Conservation (phyloP, 2,888 invertebrate genomes). For the Drosophila neonasuta region DNA sequence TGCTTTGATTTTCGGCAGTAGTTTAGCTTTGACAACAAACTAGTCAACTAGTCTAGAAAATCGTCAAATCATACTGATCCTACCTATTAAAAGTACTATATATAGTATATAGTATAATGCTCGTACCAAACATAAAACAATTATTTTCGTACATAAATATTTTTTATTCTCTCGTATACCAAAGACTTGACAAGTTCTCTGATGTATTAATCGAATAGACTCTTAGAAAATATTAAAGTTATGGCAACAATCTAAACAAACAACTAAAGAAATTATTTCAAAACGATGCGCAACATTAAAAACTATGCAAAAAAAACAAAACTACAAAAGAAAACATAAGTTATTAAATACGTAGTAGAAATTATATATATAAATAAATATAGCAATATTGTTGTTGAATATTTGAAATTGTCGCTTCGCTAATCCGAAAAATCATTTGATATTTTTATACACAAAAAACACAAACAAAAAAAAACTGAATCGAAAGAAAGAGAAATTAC, state of each 20-base stretch:
- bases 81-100: constrained; percentile 51
- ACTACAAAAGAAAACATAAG: constrained; percentile 25
- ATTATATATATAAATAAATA: constrained; percentile 35
- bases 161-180: constrained; percentile 40
- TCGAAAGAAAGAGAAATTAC: constrained; percentile 18
- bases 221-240: constrained; percentile 61
- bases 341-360: constrained; percentile 36
- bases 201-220: constrained; percentile 70
- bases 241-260: constrained; percentile 13
- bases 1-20: constrained; percentile 30
- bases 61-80: constrained; percentile 44
- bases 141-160: constrained; percentile 39
- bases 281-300: constrained; percentile 39
- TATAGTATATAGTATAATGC: neutral
- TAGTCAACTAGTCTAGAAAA: constrained; percentile 32
- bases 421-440: constrained; percentile 60
- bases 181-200: constrained; percentile 67
- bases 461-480: neutral
- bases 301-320: constrained; percentile 36
- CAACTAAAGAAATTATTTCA: constrained; percentile 10
- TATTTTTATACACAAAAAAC: constrained; percentile 68
- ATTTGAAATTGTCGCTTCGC: constrained; percentile 63
- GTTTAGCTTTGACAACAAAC: constrained; percentile 4
- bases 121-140: constrained; percentile 1
- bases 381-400: constrained; percentile 58